Conservation (phyloP, 1,140 invertebrate genomes). For the Drosophila persimilis region DNA sequence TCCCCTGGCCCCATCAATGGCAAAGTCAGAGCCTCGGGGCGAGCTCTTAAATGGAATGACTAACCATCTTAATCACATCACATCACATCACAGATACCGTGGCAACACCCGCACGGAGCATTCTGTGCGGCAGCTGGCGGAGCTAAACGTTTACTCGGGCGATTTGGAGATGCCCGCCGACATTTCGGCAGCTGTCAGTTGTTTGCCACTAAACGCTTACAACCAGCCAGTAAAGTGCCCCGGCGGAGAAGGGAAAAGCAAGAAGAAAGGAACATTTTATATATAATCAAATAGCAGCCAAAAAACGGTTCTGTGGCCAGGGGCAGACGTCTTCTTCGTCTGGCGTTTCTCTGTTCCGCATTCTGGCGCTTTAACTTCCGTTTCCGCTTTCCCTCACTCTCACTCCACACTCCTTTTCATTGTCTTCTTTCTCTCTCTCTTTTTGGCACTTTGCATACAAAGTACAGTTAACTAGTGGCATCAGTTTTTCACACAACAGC, state of each 20-base stretch:
- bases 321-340: constrained; percentile 24
- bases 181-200: constrained; percentile 72
- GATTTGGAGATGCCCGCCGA: constrained; percentile 43
- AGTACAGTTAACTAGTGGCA: constrained; percentile 76
- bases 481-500: constrained; percentile 68
- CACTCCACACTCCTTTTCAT: constrained; percentile 16
- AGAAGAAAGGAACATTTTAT: constrained; percentile 49
- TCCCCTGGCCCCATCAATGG: constrained; percentile 30
- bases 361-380: constrained; percentile 2
- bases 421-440: constrained; percentile 42
- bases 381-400: background rate
- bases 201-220: constrained; percentile 62
- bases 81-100: constrained; percentile 44
- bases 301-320: constrained; percentile 39
- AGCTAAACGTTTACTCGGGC: constrained; percentile 35
- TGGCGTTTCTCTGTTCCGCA: background rate
- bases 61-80: constrained; percentile 72
- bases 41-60: constrained; percentile 70
- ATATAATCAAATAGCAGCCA: constrained; percentile 46
- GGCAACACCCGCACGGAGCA: constrained; percentile 15
- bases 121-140: constrained; percentile 13
- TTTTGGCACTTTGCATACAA: constrained; percentile 81
- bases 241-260: constrained; percentile 8
- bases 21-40: constrained; percentile 55
- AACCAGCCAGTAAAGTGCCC: constrained; percentile 60